These are phyloP conservation scores for Lepidurus arcticus DNA, from an alignment of 1,140 invertebrate species.

Conservation along the genomic window DNA sequence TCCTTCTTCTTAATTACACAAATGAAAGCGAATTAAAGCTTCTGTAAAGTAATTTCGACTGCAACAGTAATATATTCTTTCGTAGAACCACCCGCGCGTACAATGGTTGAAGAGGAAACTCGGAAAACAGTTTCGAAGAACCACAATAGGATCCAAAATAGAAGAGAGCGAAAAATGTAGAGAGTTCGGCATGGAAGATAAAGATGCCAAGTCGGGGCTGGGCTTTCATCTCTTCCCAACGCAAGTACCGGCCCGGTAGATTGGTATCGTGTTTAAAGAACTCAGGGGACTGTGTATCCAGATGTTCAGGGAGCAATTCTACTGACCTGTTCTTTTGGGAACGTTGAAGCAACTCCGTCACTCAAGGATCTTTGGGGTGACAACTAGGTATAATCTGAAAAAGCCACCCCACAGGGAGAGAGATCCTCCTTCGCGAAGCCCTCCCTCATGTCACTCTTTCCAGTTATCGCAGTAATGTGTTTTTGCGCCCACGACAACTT, in stretches of 20 bases:
- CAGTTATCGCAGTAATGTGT: background rate
- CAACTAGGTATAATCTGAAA: background rate
- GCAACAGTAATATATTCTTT: background rate
- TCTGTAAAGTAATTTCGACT: background rate
- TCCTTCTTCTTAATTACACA: background rate
- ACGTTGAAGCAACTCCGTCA: background rate
- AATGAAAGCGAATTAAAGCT: background rate
- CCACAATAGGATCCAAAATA: background rate
- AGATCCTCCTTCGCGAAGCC: background rate
- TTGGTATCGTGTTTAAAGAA: constrained; percentile 22
- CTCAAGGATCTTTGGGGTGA: background rate
- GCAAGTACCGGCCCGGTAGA: background rate
- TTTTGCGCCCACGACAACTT: background rate
- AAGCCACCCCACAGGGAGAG: background rate
- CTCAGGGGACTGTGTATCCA: background rate
- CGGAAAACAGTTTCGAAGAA: background rate
- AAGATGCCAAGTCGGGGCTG: background rate
- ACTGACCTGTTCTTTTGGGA: background rate
- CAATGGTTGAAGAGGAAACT: background rate
- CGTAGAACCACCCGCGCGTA: background rate
- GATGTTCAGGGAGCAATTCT: constrained; percentile 18
- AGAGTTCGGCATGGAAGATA: background rate
- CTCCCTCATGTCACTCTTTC: background rate
- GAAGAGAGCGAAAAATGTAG: constrained; percentile 23
- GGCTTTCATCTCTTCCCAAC: background rate